phyloP scores from a whole-genome alignment of 2,113 vertebrate genomes.

The Cryptoleucopteryx plumbea region DNA sequence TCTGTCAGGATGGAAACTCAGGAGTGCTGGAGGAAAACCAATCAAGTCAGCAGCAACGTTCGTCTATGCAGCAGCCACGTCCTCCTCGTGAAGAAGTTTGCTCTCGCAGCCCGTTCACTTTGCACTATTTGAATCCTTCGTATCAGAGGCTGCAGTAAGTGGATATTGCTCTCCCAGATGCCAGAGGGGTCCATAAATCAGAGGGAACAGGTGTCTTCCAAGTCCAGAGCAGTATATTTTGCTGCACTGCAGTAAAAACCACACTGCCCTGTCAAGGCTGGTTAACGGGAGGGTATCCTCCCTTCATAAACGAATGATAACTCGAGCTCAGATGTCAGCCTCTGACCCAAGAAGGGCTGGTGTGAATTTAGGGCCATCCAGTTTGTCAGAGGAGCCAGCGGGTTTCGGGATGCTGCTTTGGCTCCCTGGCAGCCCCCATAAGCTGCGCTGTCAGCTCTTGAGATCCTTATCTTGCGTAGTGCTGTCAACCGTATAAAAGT shows the following conservation, averaged over 20 bases:
- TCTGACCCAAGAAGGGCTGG: background rate
- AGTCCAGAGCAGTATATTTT: slow-evolving; percentile 10
- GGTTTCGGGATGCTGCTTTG: background rate
- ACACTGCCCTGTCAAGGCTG: background rate
- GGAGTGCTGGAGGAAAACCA: background rate
- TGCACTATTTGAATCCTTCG: background rate
- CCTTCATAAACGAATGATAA: slow-evolving; percentile 32
- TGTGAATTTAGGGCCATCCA: background rate
- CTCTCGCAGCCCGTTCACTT: background rate
- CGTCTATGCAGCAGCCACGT: background rate
- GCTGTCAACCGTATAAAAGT: background rate
- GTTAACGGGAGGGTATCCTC: slow-evolving; percentile 15
- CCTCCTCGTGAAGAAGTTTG: background rate
- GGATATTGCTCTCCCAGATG: slow-evolving; percentile 4
- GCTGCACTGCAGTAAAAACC: slow-evolving; percentile 3
- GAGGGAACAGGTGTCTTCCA: slow-evolving; percentile 41
- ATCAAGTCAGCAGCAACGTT: background rate
- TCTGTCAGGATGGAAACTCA: background rate
- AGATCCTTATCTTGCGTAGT: background rate
- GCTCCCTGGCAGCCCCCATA: background rate
- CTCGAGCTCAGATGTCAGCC: slow-evolving; percentile 12
- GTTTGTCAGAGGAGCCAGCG: background rate
- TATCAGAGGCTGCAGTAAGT: background rate
- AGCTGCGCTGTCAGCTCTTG: background rate
- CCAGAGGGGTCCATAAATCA: slow-evolving; percentile 47